Evolutionary conservation across 2,113 vertebrate species (phyloP).

Genomic region (Asarcornis scutulata): DNA sequence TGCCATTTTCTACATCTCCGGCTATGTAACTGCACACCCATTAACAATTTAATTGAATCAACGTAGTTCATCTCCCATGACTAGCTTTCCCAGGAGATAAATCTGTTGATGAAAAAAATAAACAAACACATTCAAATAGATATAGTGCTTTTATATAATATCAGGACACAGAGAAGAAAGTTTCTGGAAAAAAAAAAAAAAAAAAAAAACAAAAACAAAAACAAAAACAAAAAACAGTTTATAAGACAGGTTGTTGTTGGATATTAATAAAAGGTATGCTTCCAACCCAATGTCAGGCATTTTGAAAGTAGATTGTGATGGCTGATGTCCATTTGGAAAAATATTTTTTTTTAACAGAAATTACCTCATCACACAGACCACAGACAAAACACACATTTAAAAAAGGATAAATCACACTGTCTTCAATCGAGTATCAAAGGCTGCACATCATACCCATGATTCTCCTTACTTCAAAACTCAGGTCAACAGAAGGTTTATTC

Average conservation of each 20-base stretch:
- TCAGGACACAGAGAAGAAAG: neutral
- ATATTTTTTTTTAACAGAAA: neutral
- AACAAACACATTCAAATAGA: neutral
- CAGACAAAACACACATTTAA: neutral
- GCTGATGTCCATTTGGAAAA: neutral
- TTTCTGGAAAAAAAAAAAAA: neutral
- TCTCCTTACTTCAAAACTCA: neutral
- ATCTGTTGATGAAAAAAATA: neutral
- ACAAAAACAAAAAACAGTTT: neutral
- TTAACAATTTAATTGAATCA: constrained; percentile 5
- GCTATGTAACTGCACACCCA: neutral
- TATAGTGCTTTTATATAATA: neutral
- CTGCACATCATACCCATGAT: neutral
- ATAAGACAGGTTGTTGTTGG: neutral
- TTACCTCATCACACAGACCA: neutral
- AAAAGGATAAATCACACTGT: neutral
- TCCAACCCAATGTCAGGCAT: neutral
- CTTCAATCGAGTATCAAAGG: neutral
- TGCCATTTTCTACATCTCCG: neutral
- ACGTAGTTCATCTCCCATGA: neutral
- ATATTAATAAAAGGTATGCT: neutral
- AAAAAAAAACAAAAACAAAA: no score
- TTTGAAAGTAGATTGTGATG: neutral
- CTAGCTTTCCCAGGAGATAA: neutral
- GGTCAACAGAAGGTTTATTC: neutral